Conservation (phyloP, 2,113 vertebrate species). For the Abramis brama region DNA sequence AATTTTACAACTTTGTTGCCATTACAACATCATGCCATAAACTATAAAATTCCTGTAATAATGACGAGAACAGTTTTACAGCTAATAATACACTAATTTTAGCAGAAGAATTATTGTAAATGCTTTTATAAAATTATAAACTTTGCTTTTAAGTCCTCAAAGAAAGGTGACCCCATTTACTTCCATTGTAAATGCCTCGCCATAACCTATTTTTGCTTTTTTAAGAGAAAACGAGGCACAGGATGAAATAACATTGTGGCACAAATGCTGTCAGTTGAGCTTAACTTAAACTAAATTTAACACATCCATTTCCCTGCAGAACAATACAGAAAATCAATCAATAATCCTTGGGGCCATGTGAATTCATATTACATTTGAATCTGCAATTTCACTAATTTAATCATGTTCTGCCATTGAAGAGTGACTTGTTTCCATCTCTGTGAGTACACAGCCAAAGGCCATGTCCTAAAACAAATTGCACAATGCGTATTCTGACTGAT, state of each 20-base stretch:
- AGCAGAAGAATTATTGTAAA: background rate
- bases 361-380: background rate
- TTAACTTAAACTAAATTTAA: background rate
- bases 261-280: background rate
- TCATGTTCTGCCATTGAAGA: background rate
- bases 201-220: background rate
- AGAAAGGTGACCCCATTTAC: background rate
- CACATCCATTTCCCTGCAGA: background rate
- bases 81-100: background rate
- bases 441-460: background rate
- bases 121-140: background rate
- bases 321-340: background rate
- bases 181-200: background rate
- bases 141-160: background rate
- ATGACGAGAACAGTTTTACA: background rate
- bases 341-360: background rate
- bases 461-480: background rate
- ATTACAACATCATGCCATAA: background rate
- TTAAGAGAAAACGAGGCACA: background rate
- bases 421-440: background rate
- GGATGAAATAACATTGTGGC: background rate
- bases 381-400: background rate
- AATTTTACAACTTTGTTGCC: background rate
- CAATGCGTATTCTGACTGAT: slow-evolving; percentile 33
- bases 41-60: background rate